Evolutionary conservation across 2,113 vertebrate species (phyloP), one percentile per base, ranked within the genome.

Genomic region (Collichthys lucidus): DNA sequence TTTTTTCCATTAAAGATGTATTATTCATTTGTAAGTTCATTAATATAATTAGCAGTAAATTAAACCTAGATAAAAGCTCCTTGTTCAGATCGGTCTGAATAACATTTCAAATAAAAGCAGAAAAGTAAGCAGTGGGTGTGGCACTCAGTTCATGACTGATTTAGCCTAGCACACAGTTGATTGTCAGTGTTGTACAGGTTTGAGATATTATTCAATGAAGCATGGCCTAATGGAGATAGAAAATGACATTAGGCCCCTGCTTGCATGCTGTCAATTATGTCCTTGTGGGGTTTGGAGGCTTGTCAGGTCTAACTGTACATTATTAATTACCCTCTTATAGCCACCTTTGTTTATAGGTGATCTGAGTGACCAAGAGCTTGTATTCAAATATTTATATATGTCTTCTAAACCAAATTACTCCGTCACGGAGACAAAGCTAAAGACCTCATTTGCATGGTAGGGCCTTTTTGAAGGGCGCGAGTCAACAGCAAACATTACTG

Each of bases 361-460:
- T 92, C 79, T 88, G 80, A 92, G 66, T 84, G 92, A 86, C 88
- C 93, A 86, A 61, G 76, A 85, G 40, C 72, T 87, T 77, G 55
- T 20, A 19, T 59, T 94, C 65, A 89, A 70, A 92, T 94, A 95
- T 96, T 94, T 88, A 96, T 95, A 66, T 88, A 95, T 94, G 86
- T 92, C 80, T 77, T 65, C 56, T 35, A 95, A 95, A 96, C 76
- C 67, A 56, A 85, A 95, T 96, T 94, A 95, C 69, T 20, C 22
- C 68, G 60, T 90, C 60, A 50, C 59, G 22, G 50, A 80, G 92
- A 94, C 90, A 59, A 4, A 88, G 90, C 92, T 95, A 95, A 95
- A 92, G 85, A 95, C 71, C 94, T 93, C 16, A 91, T 95, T 94
- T 95, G 84, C 91, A 90, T 91, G 85, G 82, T 31, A 4, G 83